phyloP scores from a whole-genome alignment of 2,797 vertebrate species.

The Acipenser transmontanus region DNA sequence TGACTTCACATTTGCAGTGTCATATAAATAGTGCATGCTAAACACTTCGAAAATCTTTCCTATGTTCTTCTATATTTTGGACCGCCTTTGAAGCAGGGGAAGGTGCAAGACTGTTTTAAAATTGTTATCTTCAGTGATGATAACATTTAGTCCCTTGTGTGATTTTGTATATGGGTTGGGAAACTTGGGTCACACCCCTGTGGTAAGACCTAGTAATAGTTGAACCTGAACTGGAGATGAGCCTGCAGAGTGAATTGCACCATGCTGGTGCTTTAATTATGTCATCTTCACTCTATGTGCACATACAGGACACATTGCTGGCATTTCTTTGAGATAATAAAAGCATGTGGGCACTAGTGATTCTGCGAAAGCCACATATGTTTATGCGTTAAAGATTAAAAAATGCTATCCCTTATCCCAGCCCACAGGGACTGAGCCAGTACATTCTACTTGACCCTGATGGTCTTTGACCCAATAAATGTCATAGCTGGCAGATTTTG shows the following conservation, averaged over 20 bases:
- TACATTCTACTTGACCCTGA: constrained; percentile 53
- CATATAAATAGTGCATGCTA: too few relatives aligned
- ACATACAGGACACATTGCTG: neutral
- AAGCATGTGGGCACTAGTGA: neutral
- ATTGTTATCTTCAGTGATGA: too few relatives aligned
- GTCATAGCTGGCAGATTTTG: constrained; percentile 43
- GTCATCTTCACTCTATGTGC: neutral
- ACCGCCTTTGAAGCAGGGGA: too few relatives aligned
- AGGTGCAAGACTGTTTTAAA: too few relatives aligned
- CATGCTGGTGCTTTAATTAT: neutral
- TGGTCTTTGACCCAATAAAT: constrained; percentile 47
- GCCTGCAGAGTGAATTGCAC: neutral
- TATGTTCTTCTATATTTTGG: too few relatives aligned
- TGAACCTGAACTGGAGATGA: neutral
- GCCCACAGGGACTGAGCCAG: constrained; percentile 1
- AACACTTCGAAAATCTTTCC: too few relatives aligned
- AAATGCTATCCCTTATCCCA: neutral
- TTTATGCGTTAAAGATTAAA: neutral
- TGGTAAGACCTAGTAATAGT: too few relatives aligned
- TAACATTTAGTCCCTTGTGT: too few relatives aligned
- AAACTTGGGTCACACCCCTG: too few relatives aligned
- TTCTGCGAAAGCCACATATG: neutral
- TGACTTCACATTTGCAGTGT: too few relatives aligned
- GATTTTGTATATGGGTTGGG: too few relatives aligned
- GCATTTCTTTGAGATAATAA: neutral